Percentiles rank a stretch among this genome's conserved stretches.
Conservation (phyloP, 2,888 invertebrate genomes). For the Antitype chi region DNA sequence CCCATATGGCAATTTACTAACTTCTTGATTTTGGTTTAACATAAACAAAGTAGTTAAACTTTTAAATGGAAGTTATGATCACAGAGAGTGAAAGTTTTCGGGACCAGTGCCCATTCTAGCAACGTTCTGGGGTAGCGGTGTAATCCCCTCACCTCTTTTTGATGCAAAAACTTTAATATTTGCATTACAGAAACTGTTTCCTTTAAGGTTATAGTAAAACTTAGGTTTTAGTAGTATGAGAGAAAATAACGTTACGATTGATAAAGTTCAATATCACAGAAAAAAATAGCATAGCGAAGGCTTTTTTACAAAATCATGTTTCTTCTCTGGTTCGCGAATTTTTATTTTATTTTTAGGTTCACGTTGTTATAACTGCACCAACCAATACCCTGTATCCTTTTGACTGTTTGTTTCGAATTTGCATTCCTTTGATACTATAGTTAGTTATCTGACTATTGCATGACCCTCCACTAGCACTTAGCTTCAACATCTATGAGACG, state of each 20-base stretch:
- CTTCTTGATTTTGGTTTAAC: constrained; percentile 70
- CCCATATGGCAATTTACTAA: constrained; percentile 62
- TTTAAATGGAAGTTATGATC: constrained; percentile 84
- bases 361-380: background rate
- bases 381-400: background rate
- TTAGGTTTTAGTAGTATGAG: background rate
- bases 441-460: background rate
- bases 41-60: constrained; percentile 78
- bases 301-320: too few species aligned
- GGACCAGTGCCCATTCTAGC: constrained; percentile 67
- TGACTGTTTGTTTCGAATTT: background rate
- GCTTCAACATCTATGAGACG: background rate
- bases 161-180: constrained; percentile 55
- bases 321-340: background rate
- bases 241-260: background rate
- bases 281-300: background rate
- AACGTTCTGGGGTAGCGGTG: constrained; percentile 53
- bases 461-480: background rate
- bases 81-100: constrained; percentile 75
- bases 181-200: constrained; percentile 28
- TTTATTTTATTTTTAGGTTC: background rate
- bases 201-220: background rate
- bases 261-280: too few species aligned
- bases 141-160: constrained; percentile 65
- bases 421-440: background rate